These are phyloP conservation scores for Drosophila auraria DNA, from an alignment of 1,140 invertebrate species.

Conservation along the genomic window DNA sequence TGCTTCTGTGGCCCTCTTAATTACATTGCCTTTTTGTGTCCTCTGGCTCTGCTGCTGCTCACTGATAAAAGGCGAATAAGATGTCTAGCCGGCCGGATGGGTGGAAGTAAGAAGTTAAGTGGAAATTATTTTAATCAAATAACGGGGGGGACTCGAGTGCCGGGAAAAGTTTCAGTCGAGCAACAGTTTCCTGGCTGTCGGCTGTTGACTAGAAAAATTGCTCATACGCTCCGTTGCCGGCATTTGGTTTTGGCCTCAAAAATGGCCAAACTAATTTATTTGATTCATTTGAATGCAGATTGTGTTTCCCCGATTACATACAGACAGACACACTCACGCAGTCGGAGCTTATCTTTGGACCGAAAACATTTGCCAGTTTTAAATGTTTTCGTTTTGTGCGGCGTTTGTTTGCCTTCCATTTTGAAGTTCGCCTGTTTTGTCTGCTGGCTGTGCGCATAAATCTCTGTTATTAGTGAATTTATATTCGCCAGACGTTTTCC, in stretches of 20 bases:
- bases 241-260: conserved; percentile 58
- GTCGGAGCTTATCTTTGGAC: conserved; percentile 54
- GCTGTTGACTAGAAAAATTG: conserved; percentile 10
- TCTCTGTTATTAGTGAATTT: conserved; percentile 74
- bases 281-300: conserved; percentile 83
- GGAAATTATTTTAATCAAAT: conserved; percentile 84
- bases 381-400: conserved; percentile 28
- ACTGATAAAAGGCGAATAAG: conserved; percentile 28
- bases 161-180: conserved; percentile 50
- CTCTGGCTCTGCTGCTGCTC: conserved; percentile 34
- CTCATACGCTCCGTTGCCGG: conserved; percentile 29
- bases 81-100: conserved; percentile 20
- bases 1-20: conserved; percentile 62
- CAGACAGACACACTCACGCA: conserved; percentile 12
- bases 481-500: conserved; percentile 61
- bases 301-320: conserved; percentile 58
- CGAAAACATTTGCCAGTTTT: conserved; percentile 45
- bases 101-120: conserved; percentile 72
- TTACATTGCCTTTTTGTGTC: conserved; percentile 67
- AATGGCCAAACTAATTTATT: conserved; percentile 79
- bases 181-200: conserved; percentile 19
- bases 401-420: conserved; percentile 35
- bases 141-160: conserved; percentile 16
- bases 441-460: conserved; percentile 51
- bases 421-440: conserved; percentile 22